phyloP scores from a whole-genome alignment of 2,113 vertebrate species.

The Junco hyemalis region DNA sequence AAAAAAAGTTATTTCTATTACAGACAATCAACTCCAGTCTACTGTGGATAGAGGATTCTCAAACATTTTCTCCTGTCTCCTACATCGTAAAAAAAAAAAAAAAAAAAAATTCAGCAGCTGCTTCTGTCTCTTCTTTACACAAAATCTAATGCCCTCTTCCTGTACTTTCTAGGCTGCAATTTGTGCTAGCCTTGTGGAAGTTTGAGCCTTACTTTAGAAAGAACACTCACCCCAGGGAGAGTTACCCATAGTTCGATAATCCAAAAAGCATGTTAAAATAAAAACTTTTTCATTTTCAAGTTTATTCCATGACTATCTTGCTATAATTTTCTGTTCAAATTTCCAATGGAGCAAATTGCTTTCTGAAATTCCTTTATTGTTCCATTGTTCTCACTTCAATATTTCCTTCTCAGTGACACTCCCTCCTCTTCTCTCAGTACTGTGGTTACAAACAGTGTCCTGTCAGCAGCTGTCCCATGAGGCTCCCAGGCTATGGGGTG shows the following conservation, averaged over 20 bases:
- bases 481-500: accelerated
- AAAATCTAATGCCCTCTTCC: not conserved
- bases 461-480: not conserved
- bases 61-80: not conserved
- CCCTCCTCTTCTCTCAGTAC: not conserved
- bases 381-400: not conserved
- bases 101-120: not conserved
- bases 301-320: not conserved
- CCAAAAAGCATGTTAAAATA: not conserved
- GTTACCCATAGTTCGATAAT: not conserved
- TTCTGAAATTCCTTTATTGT: not conserved
- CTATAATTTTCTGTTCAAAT: not conserved
- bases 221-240: not conserved
- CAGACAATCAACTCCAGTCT: not conserved
- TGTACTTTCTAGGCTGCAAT: not conserved
- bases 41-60: not conserved
- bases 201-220: not conserved
- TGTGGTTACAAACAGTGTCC: not conserved
- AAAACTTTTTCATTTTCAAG: not conserved
- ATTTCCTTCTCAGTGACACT: not conserved
- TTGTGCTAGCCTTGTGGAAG: not conserved
- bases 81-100: not conserved
- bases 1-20: not conserved
- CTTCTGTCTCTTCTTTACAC: not conserved
- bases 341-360: not conserved